Evolutionary conservation across 2,888 invertebrate species (phyloP), one percentile per base, ranked within the genome.

Genomic region (Anthrax anthrax): DNA sequence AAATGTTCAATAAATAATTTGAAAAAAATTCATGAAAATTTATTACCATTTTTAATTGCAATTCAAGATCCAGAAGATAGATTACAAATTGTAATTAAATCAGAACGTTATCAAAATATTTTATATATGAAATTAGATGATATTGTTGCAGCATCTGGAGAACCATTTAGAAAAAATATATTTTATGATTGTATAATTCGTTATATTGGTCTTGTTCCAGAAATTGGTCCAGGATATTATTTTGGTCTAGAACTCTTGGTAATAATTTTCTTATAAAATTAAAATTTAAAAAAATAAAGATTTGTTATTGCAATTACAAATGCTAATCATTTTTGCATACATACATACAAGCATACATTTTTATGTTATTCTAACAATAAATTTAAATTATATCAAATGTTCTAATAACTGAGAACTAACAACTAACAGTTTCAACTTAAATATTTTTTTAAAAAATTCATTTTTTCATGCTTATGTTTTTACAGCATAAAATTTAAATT

Each of bases 181-280:
- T 40, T 47, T 12, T 56, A 66, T 44, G 67, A 72, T 27, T 67
- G 69, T 51, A 70, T 77, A 43, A 70, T 64, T 19, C 60, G 70
- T 53, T 76, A 69, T 55, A 73, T 76, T 55, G 77, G 77, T 32
- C 60, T 63, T 42, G 73, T 75, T 44, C 60, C 65, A 48, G 72
- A 76, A 50, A 60, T 75, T 44, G 74, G 69, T 46, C 59, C 61
- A 19, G 70, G 76, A 52, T 71, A 71, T 57, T 74, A 73, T 58
- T 72, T 73, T 58, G 76, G 75, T 41, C 64, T 77, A 50, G 72
- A 75, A 56, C 56, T 77, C 55, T 64, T 74, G 70, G 77, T 77
- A 59, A 54, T 55, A 48, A n/a, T 12, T 36, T n/a, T 16, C 4
- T 36, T 32, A 32, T 23, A 4, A 23, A 23, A 6, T 23, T 23